Conservation (phyloP, 2,888 invertebrate genomes). For the Tetragnatha montana region DNA sequence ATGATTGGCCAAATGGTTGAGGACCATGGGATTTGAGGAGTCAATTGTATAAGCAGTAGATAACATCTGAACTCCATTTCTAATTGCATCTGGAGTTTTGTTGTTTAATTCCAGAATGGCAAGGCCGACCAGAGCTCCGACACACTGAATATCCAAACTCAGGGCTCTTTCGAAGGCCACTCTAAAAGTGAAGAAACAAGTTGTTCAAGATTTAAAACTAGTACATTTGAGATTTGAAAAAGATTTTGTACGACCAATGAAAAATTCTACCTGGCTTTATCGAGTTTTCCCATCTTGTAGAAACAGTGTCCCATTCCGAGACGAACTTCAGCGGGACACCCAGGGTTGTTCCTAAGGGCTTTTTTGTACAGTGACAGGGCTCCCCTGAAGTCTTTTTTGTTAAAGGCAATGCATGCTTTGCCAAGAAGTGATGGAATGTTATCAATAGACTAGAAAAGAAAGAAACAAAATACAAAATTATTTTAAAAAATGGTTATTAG, state of each 20-base stretch:
- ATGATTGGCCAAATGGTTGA: constrained; percentile 99
- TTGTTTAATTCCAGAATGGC: constrained; percentile 95
- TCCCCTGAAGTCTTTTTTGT: constrained; percentile 93
- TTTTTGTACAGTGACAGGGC: constrained; percentile 98
- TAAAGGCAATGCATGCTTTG: constrained; percentile 99
- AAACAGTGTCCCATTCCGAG: constrained; percentile 99
- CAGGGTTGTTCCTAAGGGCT: constrained; percentile 95
- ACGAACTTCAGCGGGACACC: constrained; percentile 96
- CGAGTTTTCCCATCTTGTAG: constrained; percentile 94
- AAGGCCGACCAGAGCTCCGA: constrained; percentile 95
- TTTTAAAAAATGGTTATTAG: not conserved
- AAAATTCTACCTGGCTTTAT: constrained; percentile 83
- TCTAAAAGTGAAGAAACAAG: constrained; percentile 75
- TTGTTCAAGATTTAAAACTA: not conserved
- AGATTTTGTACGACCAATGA: not conserved
- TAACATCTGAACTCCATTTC: constrained; percentile 94
- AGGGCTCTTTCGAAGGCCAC: constrained; percentile 96
- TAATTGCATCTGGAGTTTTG: constrained; percentile 93
- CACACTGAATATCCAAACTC: constrained; percentile 93
- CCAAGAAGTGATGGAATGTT: constrained; percentile 98
- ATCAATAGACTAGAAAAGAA: constrained; percentile 83
- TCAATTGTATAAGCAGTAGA: constrained; percentile 98
- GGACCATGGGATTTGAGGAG: constrained; percentile 98
- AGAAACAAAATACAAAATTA: not conserved
- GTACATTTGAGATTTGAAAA: not conserved